Conservation (phyloP, 2,888 invertebrate species). For the Drosophila dives region DNA sequence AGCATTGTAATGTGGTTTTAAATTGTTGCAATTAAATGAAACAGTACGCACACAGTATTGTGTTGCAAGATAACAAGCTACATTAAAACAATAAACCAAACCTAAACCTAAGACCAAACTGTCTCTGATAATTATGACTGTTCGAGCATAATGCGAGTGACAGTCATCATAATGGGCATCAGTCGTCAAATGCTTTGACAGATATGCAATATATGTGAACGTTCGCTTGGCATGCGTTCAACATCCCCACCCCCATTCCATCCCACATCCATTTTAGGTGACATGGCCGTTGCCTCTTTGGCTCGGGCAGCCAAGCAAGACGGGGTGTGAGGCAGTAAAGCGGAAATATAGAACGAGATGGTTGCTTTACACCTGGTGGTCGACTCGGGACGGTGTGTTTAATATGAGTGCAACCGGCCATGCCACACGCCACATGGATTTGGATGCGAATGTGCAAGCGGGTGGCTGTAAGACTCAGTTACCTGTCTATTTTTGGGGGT, state of each 20-base stretch:
- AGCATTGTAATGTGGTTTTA: neutral
- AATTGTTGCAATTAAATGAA: conserved; percentile 1
- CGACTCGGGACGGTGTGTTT: conserved; percentile 27
- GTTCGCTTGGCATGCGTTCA: conserved; percentile 44
- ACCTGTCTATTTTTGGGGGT: conserved; percentile 18
- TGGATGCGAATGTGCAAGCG: conserved; percentile 28
- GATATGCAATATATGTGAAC: conserved; percentile 23
- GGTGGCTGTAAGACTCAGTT: conserved; percentile 33
- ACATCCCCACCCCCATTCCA: conserved; percentile 1
- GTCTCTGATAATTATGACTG: neutral
- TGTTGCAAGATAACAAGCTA: neutral
- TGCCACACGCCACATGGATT: conserved; percentile 56
- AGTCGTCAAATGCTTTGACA: conserved; percentile 47
- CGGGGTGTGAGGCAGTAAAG: conserved; percentile 62
- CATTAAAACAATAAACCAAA: neutral
- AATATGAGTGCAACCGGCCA: conserved; percentile 65
- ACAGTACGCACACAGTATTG: neutral
- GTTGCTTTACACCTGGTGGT: conserved; percentile 70
- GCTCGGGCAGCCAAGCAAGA: conserved; percentile 54
- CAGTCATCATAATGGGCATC: conserved; percentile 43
- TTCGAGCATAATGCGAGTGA: conserved; percentile 46
- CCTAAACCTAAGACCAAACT: conserved; percentile 1
- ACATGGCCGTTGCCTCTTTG: conserved; percentile 5
- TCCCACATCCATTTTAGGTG: neutral
- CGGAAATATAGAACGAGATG: conserved; percentile 67